phyloP scores from a whole-genome alignment of 2,888 invertebrate genomes.

The Drosophila incognita region DNA sequence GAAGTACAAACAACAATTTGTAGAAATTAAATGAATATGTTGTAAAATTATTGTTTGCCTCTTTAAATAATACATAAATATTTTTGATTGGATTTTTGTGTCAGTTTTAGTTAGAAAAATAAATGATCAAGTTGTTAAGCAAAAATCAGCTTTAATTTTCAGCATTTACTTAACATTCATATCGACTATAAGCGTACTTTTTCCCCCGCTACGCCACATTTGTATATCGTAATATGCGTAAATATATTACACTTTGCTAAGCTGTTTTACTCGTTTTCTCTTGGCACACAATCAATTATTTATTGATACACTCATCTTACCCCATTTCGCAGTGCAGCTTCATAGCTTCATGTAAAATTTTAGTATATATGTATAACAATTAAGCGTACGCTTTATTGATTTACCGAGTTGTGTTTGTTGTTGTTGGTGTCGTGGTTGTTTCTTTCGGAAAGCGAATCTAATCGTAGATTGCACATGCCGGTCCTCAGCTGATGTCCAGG shows the following conservation, averaged over 20 bases:
- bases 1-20: not conserved
- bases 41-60: not conserved
- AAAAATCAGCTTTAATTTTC: not conserved
- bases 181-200: not conserved
- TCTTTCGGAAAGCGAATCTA: constrained; percentile 30
- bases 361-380: constrained; percentile 10
- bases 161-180: not conserved
- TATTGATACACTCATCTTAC: constrained; percentile 27
- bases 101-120: not conserved
- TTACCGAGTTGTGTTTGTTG: constrained; percentile 9
- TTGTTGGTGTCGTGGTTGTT: constrained; percentile 13
- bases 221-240: not conserved
- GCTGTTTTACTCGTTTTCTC: constrained; percentile 8
- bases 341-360: not conserved
- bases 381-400: constrained; percentile 30
- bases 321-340: constrained; percentile 10
- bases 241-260: constrained; percentile 4
- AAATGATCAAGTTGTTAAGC: not conserved
- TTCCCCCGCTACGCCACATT: not conserved
- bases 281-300: constrained; percentile 19
- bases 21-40: not conserved
- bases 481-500: constrained; percentile 42
- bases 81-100: not conserved
- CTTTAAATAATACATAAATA: not conserved
- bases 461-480: constrained; percentile 48